Conservation (phyloP, 2,888 invertebrate genomes). For the Sphaerophoria rueppellii region DNA sequence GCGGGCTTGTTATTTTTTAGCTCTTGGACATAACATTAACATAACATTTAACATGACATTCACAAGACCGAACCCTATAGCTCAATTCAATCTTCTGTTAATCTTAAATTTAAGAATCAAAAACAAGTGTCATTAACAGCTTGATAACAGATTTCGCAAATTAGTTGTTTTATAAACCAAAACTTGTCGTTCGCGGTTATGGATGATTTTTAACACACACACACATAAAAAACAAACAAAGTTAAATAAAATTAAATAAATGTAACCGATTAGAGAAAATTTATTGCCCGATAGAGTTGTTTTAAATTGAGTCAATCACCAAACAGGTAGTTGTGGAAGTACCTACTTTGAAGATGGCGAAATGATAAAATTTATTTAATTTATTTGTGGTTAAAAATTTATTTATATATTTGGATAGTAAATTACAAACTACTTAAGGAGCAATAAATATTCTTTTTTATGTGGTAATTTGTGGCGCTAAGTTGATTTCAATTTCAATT, state of each 20-base stretch:
- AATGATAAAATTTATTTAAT: constrained; percentile 10
- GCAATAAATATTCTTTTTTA: neutral
- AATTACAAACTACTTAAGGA: constrained; percentile 23
- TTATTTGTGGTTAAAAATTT: constrained; percentile 26
- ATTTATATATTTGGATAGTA: constrained; percentile 4
- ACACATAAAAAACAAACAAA: neutral
- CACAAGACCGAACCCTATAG: no score
- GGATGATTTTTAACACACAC: neutral
- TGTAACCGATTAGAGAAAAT: constrained; percentile 8
- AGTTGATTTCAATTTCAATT: no score
- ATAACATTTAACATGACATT: no score
- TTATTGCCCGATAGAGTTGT: constrained; percentile 25
- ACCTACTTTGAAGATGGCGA: constrained; percentile 4
- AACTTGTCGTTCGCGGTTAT: neutral
- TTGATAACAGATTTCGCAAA: no score
- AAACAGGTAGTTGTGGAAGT: neutral
- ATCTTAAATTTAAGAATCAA: no score
- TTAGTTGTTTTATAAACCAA: no score
- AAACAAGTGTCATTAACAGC: no score
- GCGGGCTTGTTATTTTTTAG: no score
- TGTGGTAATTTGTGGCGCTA: no score
- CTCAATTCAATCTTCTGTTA: no score
- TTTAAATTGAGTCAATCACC: neutral
- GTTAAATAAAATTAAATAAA: constrained; percentile 2
- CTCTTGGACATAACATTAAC: no score